Evolutionary conservation across 2,888 invertebrate species (phyloP).

Genomic region (Sphaerophoria taeniata): DNA sequence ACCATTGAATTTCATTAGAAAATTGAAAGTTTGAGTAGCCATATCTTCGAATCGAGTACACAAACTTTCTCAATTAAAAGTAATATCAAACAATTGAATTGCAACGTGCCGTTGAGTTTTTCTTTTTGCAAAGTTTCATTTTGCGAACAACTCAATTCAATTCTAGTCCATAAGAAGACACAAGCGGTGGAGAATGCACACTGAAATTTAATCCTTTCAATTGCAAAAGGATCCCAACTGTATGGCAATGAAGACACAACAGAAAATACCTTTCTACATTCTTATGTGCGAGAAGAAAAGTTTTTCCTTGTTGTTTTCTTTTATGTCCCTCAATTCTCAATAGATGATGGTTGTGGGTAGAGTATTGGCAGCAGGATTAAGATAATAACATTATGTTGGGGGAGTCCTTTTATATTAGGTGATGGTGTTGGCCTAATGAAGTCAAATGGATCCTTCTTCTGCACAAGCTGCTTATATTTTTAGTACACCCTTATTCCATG

Average conservation of each 20-base stretch:
- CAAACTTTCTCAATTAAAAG: constrained; percentile 67
- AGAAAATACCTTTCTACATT: too few species aligned
- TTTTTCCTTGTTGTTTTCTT: too few species aligned
- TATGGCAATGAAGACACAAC: too few species aligned
- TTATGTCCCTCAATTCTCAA: too few species aligned
- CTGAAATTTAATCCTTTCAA: constrained; percentile 66
- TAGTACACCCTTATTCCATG: background rate
- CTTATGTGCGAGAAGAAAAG: too few species aligned
- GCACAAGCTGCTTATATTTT: constrained; percentile 15
- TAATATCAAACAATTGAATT: constrained; percentile 63
- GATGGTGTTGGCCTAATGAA: constrained; percentile 53
- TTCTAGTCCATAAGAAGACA: background rate
- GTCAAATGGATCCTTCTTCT: constrained; percentile 53
- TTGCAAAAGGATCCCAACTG: constrained; percentile 13
- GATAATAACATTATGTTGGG: too few species aligned
- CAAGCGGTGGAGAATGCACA: constrained; percentile 33
- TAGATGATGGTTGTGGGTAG: too few species aligned
- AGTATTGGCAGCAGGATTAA: too few species aligned
- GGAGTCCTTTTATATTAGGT: too few species aligned
- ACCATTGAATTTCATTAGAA: constrained; percentile 41
- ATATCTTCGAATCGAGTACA: constrained; percentile 14
- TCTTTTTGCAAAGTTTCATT: constrained; percentile 10
- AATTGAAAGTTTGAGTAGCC: constrained; percentile 23
- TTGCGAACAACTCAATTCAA: constrained; percentile 51
- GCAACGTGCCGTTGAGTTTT: constrained; percentile 33